phyloP scores from a whole-genome alignment of 2,888 invertebrate genomes.

The Aquatica leii region DNA sequence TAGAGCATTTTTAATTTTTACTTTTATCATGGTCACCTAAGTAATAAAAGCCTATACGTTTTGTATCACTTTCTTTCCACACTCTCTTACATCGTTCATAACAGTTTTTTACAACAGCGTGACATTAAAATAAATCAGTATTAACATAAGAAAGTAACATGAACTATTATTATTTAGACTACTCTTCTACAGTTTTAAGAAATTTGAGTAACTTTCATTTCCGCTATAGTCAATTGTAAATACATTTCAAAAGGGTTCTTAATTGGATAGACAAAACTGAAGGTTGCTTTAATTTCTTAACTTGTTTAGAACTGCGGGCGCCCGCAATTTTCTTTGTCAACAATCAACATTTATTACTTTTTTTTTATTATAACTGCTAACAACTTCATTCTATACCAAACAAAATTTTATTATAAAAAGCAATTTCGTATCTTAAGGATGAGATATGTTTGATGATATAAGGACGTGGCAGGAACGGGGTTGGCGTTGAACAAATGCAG shows the following conservation, averaged over 20 bases:
- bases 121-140: slow-evolving; percentile 52
- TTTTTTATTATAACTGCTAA: slow-evolving; percentile 52
- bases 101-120: slow-evolving; percentile 58
- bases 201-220: slow-evolving; percentile 18
- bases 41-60: too few species aligned
- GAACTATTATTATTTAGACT: slow-evolving; percentile 45
- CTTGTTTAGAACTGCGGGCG: slow-evolving; percentile 32
- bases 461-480: slow-evolving; percentile 18
- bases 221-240: not conserved
- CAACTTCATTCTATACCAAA: slow-evolving; percentile 51
- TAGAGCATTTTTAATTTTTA: too few species aligned
- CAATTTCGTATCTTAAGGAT: slow-evolving; percentile 51
- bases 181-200: slow-evolving; percentile 21
- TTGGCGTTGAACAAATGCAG: slow-evolving; percentile 11
- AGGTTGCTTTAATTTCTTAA: slow-evolving; percentile 25
- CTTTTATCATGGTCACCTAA: too few species aligned
- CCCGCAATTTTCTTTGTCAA: slow-evolving; percentile 44
- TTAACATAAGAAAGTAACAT: slow-evolving; percentile 50
- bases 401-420: slow-evolving; percentile 53
- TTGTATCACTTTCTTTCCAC: slow-evolving; percentile 57
- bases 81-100: slow-evolving; percentile 58
- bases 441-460: slow-evolving; percentile 52
- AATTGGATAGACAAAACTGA: not conserved
- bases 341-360: slow-evolving; percentile 53
- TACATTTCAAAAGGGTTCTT: not conserved